Evolutionary conservation across 2,113 vertebrate species (phyloP).

Genomic region (Esox niger): DNA sequence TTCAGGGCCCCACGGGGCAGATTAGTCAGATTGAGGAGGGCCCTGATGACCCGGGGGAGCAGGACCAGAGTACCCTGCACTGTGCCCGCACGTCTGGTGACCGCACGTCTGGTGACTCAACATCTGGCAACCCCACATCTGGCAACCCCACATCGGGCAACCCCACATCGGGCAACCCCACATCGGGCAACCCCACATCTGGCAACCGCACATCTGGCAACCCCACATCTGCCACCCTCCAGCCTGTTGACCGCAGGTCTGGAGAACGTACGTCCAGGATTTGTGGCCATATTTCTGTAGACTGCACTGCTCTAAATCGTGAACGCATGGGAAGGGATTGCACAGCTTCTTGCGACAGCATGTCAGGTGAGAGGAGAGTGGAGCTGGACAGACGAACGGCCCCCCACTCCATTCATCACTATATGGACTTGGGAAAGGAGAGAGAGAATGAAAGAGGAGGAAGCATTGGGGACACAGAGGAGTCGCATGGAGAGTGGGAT

Average conservation of each 20-base stretch:
- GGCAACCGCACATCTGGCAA: too few species aligned
- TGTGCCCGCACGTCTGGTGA: constrained; percentile 71
- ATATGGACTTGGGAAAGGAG: constrained; percentile 48
- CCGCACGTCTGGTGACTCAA: constrained; percentile 47
- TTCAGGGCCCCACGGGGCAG: constrained; percentile 29
- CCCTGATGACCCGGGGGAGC: constrained; percentile 50
- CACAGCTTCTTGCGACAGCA: constrained; percentile 47
- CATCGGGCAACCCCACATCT: too few species aligned
- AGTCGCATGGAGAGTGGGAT: constrained; percentile 65
- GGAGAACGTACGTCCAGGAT: too few species aligned
- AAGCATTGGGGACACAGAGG: constrained; percentile 63
- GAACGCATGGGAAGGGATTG: too few species aligned
- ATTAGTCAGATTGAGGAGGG: constrained; percentile 42
- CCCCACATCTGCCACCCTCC: too few species aligned
- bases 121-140: not conserved
- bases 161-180: not conserved
- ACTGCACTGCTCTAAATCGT: too few species aligned
- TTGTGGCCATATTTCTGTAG: too few species aligned
- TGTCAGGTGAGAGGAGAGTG: constrained; percentile 55
- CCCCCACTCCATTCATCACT: constrained; percentile 30
- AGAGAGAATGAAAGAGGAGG: constrained; percentile 41
- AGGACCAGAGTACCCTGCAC: constrained; percentile 69
- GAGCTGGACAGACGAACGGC: constrained; percentile 27
- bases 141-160: not conserved
- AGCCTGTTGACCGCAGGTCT: too few species aligned